Evolutionary conservation across 2,797 vertebrate genomes (phyloP), one percentile per base, ranked within the genome.

Genomic region (Channa striata): DNA sequence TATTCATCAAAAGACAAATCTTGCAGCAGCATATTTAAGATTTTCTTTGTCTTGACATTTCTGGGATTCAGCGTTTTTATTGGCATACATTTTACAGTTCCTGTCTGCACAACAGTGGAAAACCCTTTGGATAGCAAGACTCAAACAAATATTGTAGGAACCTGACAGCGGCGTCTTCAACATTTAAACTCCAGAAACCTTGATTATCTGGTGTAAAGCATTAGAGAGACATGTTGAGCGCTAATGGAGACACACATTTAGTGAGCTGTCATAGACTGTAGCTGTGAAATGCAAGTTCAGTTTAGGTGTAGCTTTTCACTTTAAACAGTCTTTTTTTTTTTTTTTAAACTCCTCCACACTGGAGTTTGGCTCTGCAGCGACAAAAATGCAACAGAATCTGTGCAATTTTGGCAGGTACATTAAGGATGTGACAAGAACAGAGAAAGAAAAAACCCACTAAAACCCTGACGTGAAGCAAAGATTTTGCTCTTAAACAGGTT

Each of bases 1-100:
- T 63, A 69, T 72, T 79, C 59, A 72, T 71, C 65, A 73, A 64
- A 59, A 51, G 19, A 34, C 20, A 60, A 67, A 73, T 60, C 67
- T 56, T 2, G 4, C 11, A 49, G 51, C 23, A 34, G 39, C 4
- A 6, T 54, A 11, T 56, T 61, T 57, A 20, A 49, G 34, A 17
- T 62, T 51, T 50, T 56, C 40, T 52, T 49, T 67, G 23, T 60
- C 51, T 48, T 59, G 48, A 62, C 57, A 68, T 42, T 61, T 52
- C 48, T n/a, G 50, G n/a, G 30, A 61, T 54, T 69, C 54, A 51
- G 1, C 40, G n/a, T 40, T 59, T 60, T 71, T 53, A 51, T 20
- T 46, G 19, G 19, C 25, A 54, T 44, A 36, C n/a, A 16, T 74
- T 66, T 63, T 40, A 36, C 25, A 2, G 20, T 37, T 56, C 54